Base-by-base conservation (phyloP, 1,140 invertebrate genomes). In the Brachionus calyciflorus region DNA sequence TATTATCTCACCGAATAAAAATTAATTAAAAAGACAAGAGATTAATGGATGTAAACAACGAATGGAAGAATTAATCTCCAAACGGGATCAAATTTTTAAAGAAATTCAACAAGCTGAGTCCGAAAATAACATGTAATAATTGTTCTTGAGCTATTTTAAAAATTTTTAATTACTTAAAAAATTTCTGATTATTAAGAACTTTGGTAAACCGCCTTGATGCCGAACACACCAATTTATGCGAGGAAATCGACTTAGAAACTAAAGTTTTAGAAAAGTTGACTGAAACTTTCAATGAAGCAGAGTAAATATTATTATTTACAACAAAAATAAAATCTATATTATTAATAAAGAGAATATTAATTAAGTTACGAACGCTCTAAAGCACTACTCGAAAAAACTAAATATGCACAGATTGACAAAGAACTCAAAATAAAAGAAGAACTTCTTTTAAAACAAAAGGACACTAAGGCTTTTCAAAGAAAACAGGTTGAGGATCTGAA, bases 321-420 rank as follows among this genome's bases (percentile, higher is more conserved):
- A 41, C 19, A 37, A 12, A 63, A 30, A 10, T 60, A 48, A 17
- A 12, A 19, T 37, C n/a, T n/a, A n/a, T n/a, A n/a, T n/a, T n/a
- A n/a, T n/a, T n/a, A n/a, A n/a, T n/a, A n/a, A n/a, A n/a, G n/a
- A n/a, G n/a, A 68, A 33, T 21, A 77, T 28, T 78, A 12, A 10
- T 78, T n/a, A 78, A 85, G 84, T 69, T 84, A 84, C 80, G 82
- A 84, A 28, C 78, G 83, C 19, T 80, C 82, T 3, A 79, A 82
- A 41, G 81, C 83, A 7, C 81, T 84, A 28, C 78, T 84, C 14
- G 82, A 85, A 24, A 78, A 82, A 60, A 83, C 83, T 6, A 84
- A 84, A 78, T 83, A 81, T 78, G 65, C 82, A 24, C 78, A 84
- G 21, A 81, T 79, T 24, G 83, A 84, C 69, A 81, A 83, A 65